Evolutionary conservation across 2,888 invertebrate species (phyloP), one percentile per base, ranked within the genome.

Genomic region (Oasisia sp.): DNA sequence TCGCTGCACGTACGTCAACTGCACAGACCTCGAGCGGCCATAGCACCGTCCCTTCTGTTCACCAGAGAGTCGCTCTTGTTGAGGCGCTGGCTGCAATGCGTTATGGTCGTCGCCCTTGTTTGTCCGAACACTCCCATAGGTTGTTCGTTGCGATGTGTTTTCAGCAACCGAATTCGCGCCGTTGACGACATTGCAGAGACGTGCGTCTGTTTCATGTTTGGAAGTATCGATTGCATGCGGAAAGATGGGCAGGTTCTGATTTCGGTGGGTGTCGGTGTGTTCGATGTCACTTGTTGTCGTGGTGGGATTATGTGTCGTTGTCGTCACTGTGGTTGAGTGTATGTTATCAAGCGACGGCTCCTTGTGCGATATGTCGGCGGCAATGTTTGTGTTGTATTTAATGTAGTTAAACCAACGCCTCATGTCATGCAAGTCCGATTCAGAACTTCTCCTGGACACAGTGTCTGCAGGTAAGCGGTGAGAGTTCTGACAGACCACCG

Each of bases 1-100:
- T 50, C 91, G 92, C 56, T 93, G 93, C 32, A 93, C 8, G n/a
- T 74, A 74, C 27, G 91, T 92, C 74, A 74, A 27, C n/a, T 74
- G 74, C 19, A 19, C 74, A 74, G 74, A 74, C 19, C 74, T 27
- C 74, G 74, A 27, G 74, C 74, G 74, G 27, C 0, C 27, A 7
- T 27, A 74, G 27, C 74, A 74, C 5, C 74, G 74, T 27, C 74
- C 27, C 74, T 74, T 74, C 74, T 7, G 14, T 27, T 74, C 74
- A 4, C 27, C 74, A n/a, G 74, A 74, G n/a, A 19, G 74, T 74
- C n/a, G 74, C 74, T 74, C 74, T 74, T 19, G n/a, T 27, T 19
- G 19, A 27, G 74, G n/a, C 27, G 74, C 74, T 74, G 74, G 19
- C 3, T 74, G 74, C 74, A 74, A 74, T 27, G 74, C 74, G n/a